phyloP scores from a whole-genome alignment of 2,797 vertebrate genomes.

The Urophycis tenuis region DNA sequence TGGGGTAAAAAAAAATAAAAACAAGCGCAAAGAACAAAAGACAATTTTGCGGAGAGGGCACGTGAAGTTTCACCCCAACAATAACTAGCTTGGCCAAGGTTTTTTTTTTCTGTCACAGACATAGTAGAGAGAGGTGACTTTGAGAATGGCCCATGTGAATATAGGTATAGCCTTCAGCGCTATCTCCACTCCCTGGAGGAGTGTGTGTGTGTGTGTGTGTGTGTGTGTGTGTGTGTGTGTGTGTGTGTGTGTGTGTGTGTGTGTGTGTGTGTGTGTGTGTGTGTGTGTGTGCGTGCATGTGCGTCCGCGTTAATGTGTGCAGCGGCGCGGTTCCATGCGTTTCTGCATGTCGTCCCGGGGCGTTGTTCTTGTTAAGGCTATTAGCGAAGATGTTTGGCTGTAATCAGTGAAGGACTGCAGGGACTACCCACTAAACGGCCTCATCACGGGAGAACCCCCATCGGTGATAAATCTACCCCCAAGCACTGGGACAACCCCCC shows the following conservation, averaged over 20 bases:
- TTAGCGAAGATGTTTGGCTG: constrained; percentile 74
- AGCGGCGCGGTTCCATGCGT: constrained; percentile 28
- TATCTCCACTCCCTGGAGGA: constrained; percentile 58
- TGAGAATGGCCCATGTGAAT: constrained; percentile 59
- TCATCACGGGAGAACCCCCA: constrained; percentile 70
- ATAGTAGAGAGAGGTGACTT: constrained; percentile 66
- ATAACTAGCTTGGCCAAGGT: constrained; percentile 40
- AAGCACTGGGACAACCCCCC: constrained; percentile 59
- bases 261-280: constrained; percentile 26
- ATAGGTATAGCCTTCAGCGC: constrained; percentile 59
- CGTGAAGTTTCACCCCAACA: constrained; percentile 43
- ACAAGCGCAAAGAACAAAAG: not conserved
- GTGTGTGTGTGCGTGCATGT: constrained; percentile 5
- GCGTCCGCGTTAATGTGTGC: constrained; percentile 4
- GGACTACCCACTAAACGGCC: constrained; percentile 72
- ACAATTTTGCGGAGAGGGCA: constrained; percentile 13
- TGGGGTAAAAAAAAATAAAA: not conserved
- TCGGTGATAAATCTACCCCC: constrained; percentile 73
- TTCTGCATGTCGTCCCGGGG: constrained; percentile 62
- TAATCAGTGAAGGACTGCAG: constrained; percentile 72
- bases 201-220: constrained; percentile 20
- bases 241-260: constrained; percentile 11
- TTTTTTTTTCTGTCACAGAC: constrained; percentile 31
- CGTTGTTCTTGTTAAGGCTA: constrained; percentile 79
- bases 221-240: constrained; percentile 16